Percentiles rank a stretch among this genome's conserved stretches.
phyloP scores from a whole-genome alignment of 2,888 invertebrate species.

The Tenodera sinensis region DNA sequence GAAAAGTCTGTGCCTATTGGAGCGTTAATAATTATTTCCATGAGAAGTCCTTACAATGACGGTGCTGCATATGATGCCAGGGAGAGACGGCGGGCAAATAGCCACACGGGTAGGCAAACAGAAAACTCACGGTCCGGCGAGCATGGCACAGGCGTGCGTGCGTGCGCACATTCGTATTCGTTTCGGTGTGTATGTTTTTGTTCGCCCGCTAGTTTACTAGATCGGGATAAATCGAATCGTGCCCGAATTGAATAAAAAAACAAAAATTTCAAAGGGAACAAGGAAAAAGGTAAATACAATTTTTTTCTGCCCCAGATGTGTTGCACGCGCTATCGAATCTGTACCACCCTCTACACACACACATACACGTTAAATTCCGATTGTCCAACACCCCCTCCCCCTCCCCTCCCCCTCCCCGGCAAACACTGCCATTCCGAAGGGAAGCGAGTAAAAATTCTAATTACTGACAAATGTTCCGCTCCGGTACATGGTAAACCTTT shows the following conservation, averaged over 20 bases:
- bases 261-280: constrained; percentile 17
- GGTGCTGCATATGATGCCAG: background rate
- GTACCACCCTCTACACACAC: background rate
- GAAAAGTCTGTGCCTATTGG: background rate
- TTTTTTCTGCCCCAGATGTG: constrained; percentile 1
- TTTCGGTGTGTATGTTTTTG: background rate
- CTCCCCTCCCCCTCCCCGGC: background rate
- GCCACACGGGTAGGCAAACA: background rate
- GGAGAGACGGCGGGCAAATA: background rate
- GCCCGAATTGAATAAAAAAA: constrained; percentile 1
- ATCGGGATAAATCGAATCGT: constrained; percentile 10
- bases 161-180: background rate
- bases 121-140: background rate
- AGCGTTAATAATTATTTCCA: background rate
- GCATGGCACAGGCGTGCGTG: background rate
- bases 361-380: background rate
- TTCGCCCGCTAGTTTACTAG: constrained; percentile 1
- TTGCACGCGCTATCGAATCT: constrained; percentile 10
- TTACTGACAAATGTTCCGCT: constrained; percentile 15
- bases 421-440: background rate
- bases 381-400: background rate
- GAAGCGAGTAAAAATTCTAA: constrained; percentile 4
- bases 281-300: constrained; percentile 12
- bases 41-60: background rate
- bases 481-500: constrained; percentile 15